Evolutionary conservation across 2,113 vertebrate genomes (phyloP).

Genomic region (Engystomops pustulosus): DNA sequence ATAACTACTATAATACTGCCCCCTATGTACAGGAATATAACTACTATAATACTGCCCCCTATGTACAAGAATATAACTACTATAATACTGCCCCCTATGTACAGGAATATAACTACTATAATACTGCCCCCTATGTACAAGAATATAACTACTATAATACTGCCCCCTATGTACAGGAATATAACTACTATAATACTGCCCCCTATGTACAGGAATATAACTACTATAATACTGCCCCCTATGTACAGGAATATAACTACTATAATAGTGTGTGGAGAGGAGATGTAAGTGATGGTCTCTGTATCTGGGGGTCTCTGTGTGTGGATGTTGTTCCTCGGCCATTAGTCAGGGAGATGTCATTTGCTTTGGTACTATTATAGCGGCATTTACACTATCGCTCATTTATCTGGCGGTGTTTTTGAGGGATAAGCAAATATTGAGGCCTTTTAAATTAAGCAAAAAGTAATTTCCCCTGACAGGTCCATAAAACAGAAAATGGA

Average conservation of each 20-base stretch:
- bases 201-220: no score
- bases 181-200: no score
- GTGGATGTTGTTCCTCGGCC: not conserved
- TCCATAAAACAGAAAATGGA: constrained; percentile 44
- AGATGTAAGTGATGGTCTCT: not conserved
- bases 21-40: not conserved
- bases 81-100: constrained; percentile 6
- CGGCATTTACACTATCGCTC: not conserved
- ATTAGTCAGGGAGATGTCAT: not conserved
- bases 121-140: not conserved
- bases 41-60: constrained; percentile 6
- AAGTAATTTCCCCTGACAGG: constrained; percentile 36
- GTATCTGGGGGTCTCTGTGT: not conserved
- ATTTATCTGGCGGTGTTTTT: constrained; percentile 19
- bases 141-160: no score
- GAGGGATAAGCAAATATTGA: constrained; percentile 30
- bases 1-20: no score
- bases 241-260: no score
- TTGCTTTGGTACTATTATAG: constrained; percentile 8
- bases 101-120: constrained; percentile 11
- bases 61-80: constrained; percentile 3
- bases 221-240: no score
- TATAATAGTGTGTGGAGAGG: not conserved
- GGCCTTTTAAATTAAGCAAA: constrained; percentile 34
- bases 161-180: no score